A percentile compares a stretch with the other conserved stretches of the same genome.
Evolutionary conservation across 2,888 invertebrate genomes (phyloP).

Genomic region (Microchrysa polita): DNA sequence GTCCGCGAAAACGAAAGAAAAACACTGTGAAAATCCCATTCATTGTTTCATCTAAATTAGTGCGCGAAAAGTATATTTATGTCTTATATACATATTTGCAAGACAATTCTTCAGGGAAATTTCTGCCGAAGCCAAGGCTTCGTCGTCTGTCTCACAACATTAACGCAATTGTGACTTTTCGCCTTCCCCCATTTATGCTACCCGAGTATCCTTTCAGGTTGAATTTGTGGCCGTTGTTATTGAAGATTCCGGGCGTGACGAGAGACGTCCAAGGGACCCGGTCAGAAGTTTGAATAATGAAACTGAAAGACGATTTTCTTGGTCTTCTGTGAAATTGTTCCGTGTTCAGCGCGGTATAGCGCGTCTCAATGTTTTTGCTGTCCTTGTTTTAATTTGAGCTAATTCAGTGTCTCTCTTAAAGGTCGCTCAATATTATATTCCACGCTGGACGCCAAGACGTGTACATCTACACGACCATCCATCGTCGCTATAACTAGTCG

Average conservation of each 20-base stretch:
- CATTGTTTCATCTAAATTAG: conserved; percentile 26
- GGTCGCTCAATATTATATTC: conserved; percentile 29
- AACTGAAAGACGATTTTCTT: conserved; percentile 2
- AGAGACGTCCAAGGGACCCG: too few relatives aligned
- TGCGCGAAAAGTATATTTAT: conserved; percentile 14
- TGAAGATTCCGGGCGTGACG: too few relatives aligned
- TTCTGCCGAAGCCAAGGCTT: conserved; percentile 20
- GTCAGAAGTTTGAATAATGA: conserved; percentile 9
- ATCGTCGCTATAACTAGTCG: neutral
- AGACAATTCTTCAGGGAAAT: conserved; percentile 3
- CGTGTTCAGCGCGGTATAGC: too few relatives aligned
- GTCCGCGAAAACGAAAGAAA: too few relatives aligned
- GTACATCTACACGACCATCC: neutral
- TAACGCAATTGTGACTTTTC: too few relatives aligned
- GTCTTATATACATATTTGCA: neutral
- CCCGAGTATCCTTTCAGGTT: too few relatives aligned
- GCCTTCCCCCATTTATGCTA: too few relatives aligned
- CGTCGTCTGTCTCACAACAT: too few relatives aligned
- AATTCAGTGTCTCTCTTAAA: conserved; percentile 19
- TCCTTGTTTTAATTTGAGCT: conserved; percentile 15
- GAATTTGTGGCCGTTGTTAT: too few relatives aligned
- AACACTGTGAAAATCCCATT: neutral
- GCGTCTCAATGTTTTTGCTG: too few relatives aligned
- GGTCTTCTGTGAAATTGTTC: neutral
- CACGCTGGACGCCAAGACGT: neutral